Base-by-base conservation (phyloP, 2,888 invertebrate species). In the Cremastobaeus sp. region DNA sequence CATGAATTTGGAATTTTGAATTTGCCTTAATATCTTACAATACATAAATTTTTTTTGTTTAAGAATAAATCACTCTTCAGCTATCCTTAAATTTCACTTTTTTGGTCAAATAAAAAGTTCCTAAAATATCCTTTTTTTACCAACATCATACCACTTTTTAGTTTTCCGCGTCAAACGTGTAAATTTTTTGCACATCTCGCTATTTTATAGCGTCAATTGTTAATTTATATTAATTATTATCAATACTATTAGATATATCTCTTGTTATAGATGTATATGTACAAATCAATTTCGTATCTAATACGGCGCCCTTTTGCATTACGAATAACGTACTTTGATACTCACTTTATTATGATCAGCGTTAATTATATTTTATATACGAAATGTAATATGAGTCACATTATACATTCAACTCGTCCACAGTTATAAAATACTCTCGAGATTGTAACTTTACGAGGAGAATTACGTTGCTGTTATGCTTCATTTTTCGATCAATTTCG, bases 1-100 rank as follows among this genome's bases (percentile, higher is more conserved):
- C 84, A 83, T 84, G 84, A 87, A 87, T 86, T 87, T 86, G 82
- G 86, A 87, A 87, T 87, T 87, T 87, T 83, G 84, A 85, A 84
- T 82, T 82, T 77, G 74, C 73, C 77, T 77, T 76, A 77, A 77
- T 74, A 79, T 76, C 74, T 77, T 80, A 78, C 76, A 77, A 80
- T 81, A 80, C 80, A 81, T 73, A 74, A 76, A 78, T 74, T 48
- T 70, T 69, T 74, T 75, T 76, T 72, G 30, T 79, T 80, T 84
- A 85, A 82, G 82, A 85, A 84, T 82, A 81, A 85, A 84, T 81
- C 81, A 82, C 84, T 83, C 82, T 77, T 82, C 76, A 43, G 70
- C 64, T 69, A 75, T 66, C 54, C 70, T 52, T 55, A 59, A 62
- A 66, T 66, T 74, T 76, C 73, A 74, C 77, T 78, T 78, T n/a